Base-by-base conservation (phyloP, 2,797 vertebrate species). In the Crocodylus rhombifer region DNA sequence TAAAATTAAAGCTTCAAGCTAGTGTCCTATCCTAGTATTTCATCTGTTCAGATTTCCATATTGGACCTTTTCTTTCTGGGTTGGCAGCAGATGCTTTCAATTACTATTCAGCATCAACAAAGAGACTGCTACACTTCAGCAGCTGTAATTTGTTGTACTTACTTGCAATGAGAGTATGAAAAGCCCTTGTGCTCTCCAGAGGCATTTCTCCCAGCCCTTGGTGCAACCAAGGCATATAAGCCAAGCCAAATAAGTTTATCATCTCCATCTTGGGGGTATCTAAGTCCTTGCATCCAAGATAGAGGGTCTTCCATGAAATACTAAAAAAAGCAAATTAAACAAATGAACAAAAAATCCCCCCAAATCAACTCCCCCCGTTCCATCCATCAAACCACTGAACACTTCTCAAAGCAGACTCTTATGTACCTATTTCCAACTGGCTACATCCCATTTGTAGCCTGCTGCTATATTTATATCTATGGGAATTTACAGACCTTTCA, bases 1-100 rank as follows among this genome's bases (percentile, higher is more conserved):
- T 90, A 55, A 86, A 95, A 82, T 88, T 33, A 74, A 89, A 95
- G 64, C 95, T 84, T 30, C 90, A 91, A 78, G 67, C 58, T 92
- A 23, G n/a, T 63, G 91, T 65, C 87, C 58, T 82, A 58, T 89
- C 81, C 58, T 78, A 5, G 28, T 61, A 80, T 78, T 95, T 97
- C 64, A 77, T 87, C 90, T 91, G 77, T 80, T 94, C 60, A 17
- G 89, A 61, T 95, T 93, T 93, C 63, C 17, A 18, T 89, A 76
- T 80, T 82, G 57, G 73, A 30, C 42, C 61, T 93, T 91, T 90
- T 82, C 87, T 92, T 61, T n/a, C 62, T 90, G 23, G 1, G 1
- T 91, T 51, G 56, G 16, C 64, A 92, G 63, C 88, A 93, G 89
- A 88, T 95, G 77, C 77, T 91, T 80, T 80, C 85, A 82, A 79